phyloP scores from a whole-genome alignment of 2,888 invertebrate species.

The Cylloceria caligata region DNA sequence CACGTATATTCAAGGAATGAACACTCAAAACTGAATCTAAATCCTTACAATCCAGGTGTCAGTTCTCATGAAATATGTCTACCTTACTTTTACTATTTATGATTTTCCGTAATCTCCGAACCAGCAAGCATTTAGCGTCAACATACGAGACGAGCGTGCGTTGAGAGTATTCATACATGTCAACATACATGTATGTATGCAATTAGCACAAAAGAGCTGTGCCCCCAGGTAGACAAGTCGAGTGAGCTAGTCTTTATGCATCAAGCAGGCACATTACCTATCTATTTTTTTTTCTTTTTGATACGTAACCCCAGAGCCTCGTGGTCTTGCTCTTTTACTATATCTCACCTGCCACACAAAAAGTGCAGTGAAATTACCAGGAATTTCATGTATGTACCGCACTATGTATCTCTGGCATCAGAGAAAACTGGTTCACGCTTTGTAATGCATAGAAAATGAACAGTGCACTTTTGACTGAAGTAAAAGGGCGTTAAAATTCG shows the following conservation, averaged over 20 bases:
- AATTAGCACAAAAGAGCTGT: constrained; percentile 37
- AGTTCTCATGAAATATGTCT: background rate
- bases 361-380: constrained; percentile 17
- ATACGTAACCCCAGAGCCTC: constrained; percentile 2
- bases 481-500: background rate
- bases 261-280: constrained; percentile 33
- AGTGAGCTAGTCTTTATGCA: constrained; percentile 32
- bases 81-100: background rate
- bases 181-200: background rate
- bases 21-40: constrained; percentile 22
- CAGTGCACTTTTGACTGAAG: constrained; percentile 8
- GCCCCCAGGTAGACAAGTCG: background rate
- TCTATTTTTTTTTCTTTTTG: constrained; percentile 35
- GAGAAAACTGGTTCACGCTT: constrained; percentile 8
- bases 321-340: constrained; percentile 22
- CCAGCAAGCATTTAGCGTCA: constrained; percentile 7
- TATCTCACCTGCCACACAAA: constrained; percentile 8
- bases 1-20: background rate
- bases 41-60: background rate
- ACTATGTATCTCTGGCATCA: constrained; percentile 18
- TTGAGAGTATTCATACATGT: background rate
- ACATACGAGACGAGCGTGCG: background rate
- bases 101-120: background rate
- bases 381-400: background rate
- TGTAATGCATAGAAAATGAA: constrained; percentile 18